A percentile compares a stretch with the other conserved stretches of the same genome.
These are phyloP conservation scores for Lycopodina hypogea DNA, from an alignment of 37 sponge, comb jelly and placozoan species.

Conservation along the genomic window DNA sequence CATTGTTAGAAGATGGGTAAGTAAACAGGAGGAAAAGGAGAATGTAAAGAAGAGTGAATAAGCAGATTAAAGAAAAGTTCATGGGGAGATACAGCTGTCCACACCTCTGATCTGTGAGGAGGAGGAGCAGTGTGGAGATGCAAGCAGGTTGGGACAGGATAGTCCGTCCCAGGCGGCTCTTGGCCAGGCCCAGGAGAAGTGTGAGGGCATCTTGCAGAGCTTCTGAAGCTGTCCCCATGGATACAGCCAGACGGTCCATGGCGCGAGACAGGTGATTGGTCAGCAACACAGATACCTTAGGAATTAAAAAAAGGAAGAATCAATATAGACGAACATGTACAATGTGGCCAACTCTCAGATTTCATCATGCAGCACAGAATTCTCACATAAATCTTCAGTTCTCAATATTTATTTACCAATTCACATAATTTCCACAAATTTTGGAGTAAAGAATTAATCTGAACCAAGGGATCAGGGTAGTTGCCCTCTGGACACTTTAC, in stretches of 20 bases:
- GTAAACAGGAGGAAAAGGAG: background rate
- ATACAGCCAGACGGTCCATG: conserved; percentile 70
- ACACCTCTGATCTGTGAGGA: conserved; percentile 84
- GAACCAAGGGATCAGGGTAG: too few species aligned
- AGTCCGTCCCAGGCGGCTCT: conserved; percentile 80
- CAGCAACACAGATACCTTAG: conserved; percentile 76
- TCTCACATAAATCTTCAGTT: too few species aligned
- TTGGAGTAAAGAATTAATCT: too few species aligned
- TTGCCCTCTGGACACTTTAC: too few species aligned
- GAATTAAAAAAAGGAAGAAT: background rate
- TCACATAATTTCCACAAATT: too few species aligned
- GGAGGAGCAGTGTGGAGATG: conserved; percentile 84
- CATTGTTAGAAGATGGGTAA: background rate
- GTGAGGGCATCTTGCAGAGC: conserved; percentile 90
- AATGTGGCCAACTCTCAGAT: too few species aligned
- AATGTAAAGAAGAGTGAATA: too few species aligned
- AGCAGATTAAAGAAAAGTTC: background rate
- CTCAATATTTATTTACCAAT: too few species aligned
- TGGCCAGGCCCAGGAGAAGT: conserved; percentile 77
- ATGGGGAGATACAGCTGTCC: background rate
- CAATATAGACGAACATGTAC: background rate
- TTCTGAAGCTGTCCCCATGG: conserved; percentile 77
- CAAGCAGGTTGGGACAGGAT: conserved; percentile 87
- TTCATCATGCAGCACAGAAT: too few species aligned
- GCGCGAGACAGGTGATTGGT: conserved; percentile 87